Conservation (phyloP, 1,140 invertebrate genomes). For the Temnothorax curvispinosus region DNA sequence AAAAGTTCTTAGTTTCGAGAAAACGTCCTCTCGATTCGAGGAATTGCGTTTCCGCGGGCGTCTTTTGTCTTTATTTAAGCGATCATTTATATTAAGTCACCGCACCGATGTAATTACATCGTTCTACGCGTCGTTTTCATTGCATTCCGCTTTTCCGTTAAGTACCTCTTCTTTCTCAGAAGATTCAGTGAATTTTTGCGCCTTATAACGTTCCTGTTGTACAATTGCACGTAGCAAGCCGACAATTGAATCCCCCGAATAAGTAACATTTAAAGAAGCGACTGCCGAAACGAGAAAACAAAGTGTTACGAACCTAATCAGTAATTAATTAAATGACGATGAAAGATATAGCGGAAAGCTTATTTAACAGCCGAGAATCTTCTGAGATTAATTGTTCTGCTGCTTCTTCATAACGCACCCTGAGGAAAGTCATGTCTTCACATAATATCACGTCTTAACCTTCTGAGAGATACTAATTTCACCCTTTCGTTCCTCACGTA, state of each 20-base stretch:
- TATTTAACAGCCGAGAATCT: not conserved
- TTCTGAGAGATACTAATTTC: conserved; percentile 16
- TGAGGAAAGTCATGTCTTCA: not conserved
- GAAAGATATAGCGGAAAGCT: not conserved
- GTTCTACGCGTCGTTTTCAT: not conserved
- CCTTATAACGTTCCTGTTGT: not conserved
- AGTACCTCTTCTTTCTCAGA: not conserved
- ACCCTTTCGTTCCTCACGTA: not conserved
- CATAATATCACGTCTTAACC: not conserved
- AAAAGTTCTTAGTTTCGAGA: not conserved
- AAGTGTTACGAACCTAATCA: not conserved
- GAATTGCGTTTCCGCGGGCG: not conserved
- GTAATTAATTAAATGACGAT: conserved; percentile 8
- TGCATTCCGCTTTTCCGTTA: not conserved
- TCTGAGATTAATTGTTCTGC: conserved; percentile 5
- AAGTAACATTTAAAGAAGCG: not conserved
- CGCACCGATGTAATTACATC: conserved; percentile 46
- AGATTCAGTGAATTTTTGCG: not conserved
- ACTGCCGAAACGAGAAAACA: not conserved
- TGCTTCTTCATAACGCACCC: not conserved
- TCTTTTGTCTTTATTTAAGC: conserved; percentile 34
- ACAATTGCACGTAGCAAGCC: not conserved
- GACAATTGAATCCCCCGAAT: not conserved
- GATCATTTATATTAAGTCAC: conserved; percentile 35
- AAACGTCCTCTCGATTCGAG: conserved; percentile 10